A percentile compares a stretch with the other conserved stretches of the same genome.
Evolutionary conservation across 2,888 invertebrate genomes (phyloP).

Genomic region (Cephus rjabovi): DNA sequence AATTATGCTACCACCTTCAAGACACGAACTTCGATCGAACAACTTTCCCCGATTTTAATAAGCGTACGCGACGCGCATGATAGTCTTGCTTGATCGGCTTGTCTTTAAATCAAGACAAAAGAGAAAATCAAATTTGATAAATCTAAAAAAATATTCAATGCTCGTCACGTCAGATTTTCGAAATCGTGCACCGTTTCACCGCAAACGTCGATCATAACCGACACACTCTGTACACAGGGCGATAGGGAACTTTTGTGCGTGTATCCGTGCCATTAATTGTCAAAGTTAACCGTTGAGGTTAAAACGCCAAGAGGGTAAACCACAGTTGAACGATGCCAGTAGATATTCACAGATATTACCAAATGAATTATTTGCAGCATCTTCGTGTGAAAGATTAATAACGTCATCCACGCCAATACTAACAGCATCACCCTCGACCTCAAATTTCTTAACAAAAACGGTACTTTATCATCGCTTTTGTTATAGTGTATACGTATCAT

Average conservation of each 20-base stretch:
- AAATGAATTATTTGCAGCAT: neutral
- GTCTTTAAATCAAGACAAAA: slow-evolving; percentile 25
- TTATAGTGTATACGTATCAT: neutral
- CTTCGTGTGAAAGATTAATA: neutral
- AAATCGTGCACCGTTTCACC: too few species aligned
- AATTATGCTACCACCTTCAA: slow-evolving; percentile 18
- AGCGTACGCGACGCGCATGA: slow-evolving; percentile 28
- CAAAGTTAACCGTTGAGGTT: neutral
- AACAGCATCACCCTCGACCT: neutral
- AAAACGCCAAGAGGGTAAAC: neutral
- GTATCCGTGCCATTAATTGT: neutral
- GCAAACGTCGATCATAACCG: too few species aligned
- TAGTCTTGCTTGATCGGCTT: slow-evolving; percentile 34
- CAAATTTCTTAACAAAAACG: slow-evolving; percentile 5
- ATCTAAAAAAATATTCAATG: too few species aligned
- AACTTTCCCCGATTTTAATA: slow-evolving; percentile 41
- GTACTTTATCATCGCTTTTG: neutral
- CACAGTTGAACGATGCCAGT: neutral
- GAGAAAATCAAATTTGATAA: neutral
- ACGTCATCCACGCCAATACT: neutral
- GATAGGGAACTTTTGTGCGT: neutral
- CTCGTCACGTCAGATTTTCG: too few species aligned
- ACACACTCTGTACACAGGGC: too few species aligned
- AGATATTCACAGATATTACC: neutral
- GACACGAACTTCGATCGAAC: slow-evolving; percentile 27